Evolutionary conservation across 2,113 vertebrate species (phyloP).

Genomic region (Corvus hawaiiensis): DNA sequence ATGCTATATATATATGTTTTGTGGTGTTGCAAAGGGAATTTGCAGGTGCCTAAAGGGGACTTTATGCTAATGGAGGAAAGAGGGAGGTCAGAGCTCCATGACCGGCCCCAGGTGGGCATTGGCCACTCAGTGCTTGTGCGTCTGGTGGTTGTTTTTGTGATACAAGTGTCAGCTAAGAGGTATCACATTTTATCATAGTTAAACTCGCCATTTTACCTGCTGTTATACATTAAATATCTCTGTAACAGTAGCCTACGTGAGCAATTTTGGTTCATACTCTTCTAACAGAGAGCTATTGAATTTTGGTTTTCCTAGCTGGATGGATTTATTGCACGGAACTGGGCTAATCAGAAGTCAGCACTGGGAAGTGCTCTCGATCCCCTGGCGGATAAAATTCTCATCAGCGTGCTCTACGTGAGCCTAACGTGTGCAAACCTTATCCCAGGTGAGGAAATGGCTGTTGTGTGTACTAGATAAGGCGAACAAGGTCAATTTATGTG

Average conservation of each 20-base stretch:
- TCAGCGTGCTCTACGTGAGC: constrained; percentile 93
- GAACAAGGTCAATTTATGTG: background rate
- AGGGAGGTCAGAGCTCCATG: background rate
- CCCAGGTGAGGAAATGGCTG: constrained; percentile 80
- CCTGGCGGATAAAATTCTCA: constrained; percentile 96
- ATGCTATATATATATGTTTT: rapidly evolving
- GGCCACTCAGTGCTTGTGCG: background rate
- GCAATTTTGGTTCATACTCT: background rate
- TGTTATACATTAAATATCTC: background rate
- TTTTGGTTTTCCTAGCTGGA: constrained; percentile 82
- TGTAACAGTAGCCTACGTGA: rapidly evolving
- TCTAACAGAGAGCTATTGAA: background rate
- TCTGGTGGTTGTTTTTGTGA: too few relatives aligned
- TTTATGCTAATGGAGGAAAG: background rate
- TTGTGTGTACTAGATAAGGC: background rate
- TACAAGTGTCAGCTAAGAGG: too few relatives aligned
- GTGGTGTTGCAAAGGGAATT: background rate
- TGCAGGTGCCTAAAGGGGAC: rapidly evolving
- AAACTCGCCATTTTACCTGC: background rate
- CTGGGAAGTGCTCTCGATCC: constrained; percentile 97
- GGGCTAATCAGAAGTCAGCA: constrained; percentile 95
- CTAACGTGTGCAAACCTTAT: constrained; percentile 92
- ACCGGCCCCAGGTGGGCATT: background rate
- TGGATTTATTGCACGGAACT: constrained; percentile 94
- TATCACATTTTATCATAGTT: background rate